Evolutionary conservation across 1,140 invertebrate genomes (phyloP), one percentile per base, ranked within the genome.

Genomic region (Aphaenogaster ashmeadi): DNA sequence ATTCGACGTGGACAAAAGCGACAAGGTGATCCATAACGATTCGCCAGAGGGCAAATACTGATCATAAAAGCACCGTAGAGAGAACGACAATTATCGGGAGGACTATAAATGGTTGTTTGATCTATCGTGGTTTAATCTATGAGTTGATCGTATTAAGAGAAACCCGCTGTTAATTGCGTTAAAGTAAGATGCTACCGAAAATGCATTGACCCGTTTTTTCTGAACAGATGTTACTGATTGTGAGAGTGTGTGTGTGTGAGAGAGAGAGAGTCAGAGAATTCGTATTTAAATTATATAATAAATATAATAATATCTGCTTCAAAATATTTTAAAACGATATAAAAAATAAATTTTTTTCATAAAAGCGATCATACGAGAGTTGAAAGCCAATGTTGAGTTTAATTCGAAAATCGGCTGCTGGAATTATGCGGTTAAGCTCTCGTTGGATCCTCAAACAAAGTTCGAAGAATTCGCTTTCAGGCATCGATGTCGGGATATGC

Each of bases 21-120:
- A 72, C 66, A 72, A 83, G 41, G 0, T 58, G 67, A 58, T 74
- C 67, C 27, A 27, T 83, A 83, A 52, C 44, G 21, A 80, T 47
- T 83, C 27, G 67, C 41, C 18, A 18, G 18, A 47, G 67, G 13
- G 27, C 41, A 36, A 60, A 18, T 72, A 21, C 18, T 13, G 18
- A 64, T 50, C 47, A 36, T 13, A 41, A 44, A 66, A 79, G 58
- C 77, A 21, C 66, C 21, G 9, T 47, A 15, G 47, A n/a, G n/a
- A n/a, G n/a, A 81, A 54, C 2, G 3, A 44, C 47, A 52, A 79
- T 66, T 47, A 62, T 80, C 18, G n/a, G 47, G 3, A 33, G 38
- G n/a, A 54, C 13, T 4, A 69, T 38, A 81, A 71, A 71, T 21
- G 47, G 52, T 21, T 66, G 58, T 80, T 80, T 80, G 60, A 66